Evolutionary conservation across 2,888 invertebrate genomes (phyloP).

Genomic region (Mythimna lalbum): DNA sequence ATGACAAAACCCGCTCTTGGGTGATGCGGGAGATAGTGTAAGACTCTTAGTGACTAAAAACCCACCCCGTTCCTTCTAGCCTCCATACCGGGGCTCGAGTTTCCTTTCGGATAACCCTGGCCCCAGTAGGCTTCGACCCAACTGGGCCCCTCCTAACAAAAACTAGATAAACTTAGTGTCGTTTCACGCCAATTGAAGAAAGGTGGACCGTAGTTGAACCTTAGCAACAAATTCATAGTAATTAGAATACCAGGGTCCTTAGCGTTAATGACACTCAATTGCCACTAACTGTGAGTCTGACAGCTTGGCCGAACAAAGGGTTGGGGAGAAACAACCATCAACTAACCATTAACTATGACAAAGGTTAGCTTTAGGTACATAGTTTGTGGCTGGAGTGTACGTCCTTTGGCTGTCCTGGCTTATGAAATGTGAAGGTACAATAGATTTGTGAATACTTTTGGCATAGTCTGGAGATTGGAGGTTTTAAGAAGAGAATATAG

Average conservation of each 20-base stretch:
- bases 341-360: slow-evolving; percentile 34
- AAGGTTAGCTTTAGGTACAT: slow-evolving; percentile 47
- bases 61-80: no score
- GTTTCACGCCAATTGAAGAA: neutral
- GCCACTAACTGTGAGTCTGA: slow-evolving; percentile 34
- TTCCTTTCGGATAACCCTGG: no score
- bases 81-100: no score
- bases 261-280: slow-evolving; percentile 20
- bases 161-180: neutral
- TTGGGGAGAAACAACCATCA: slow-evolving; percentile 27
- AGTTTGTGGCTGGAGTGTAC: slow-evolving; percentile 19
- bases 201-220: neutral
- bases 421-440: slow-evolving; percentile 1
- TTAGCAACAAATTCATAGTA: slow-evolving; percentile 8
- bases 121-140: no score
- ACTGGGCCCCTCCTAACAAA: no score
- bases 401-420: slow-evolving; percentile 16
- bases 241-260: slow-evolving; percentile 14
- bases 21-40: no score
- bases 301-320: slow-evolving; percentile 34
- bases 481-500: neutral
- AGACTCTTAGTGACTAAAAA: no score
- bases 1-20: no score
- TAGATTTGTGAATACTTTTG: neutral
- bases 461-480: neutral